Conservation (phyloP, 2,797 vertebrate species). For the Melanotaenia maccullochi region DNA sequence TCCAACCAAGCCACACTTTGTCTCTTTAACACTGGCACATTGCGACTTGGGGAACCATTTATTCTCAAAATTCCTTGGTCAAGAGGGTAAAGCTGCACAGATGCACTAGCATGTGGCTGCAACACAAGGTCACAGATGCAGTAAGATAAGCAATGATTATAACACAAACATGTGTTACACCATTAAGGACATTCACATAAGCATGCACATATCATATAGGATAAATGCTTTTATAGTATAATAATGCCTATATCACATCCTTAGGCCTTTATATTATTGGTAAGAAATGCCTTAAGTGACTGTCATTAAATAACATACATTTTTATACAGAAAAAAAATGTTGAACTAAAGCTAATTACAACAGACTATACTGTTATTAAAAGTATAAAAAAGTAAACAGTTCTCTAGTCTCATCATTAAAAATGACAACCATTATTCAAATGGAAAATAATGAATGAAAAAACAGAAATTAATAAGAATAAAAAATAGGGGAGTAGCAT, state of each 20-base stretch:
- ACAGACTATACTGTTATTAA: neutral
- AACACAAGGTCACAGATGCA: slow-evolving; percentile 14
- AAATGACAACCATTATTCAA: neutral
- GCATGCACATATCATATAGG: no score
- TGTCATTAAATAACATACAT: no score
- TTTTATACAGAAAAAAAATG: no score
- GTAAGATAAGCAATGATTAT: slow-evolving; percentile 9
- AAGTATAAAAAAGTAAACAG: neutral
- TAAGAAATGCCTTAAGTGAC: no score
- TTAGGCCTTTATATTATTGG: no score
- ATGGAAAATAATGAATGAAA: neutral
- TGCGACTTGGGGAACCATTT: slow-evolving; percentile 47
- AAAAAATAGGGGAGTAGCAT: no score
- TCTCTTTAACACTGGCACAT: slow-evolving; percentile 68
- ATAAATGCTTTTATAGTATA: no score
- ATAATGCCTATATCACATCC: no score
- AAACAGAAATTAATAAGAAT: no score
- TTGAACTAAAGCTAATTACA: neutral
- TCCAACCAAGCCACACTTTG: slow-evolving; percentile 64
- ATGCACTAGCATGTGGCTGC: slow-evolving; percentile 12
- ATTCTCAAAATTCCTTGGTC: slow-evolving; percentile 33
- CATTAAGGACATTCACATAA: neutral
- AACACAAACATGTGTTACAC: slow-evolving; percentile 2
- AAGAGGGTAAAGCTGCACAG: slow-evolving; percentile 24
- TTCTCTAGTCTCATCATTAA: no score